Percentiles rank a stretch among this genome's conserved stretches.
Conservation (phyloP, 2,797 vertebrate genomes). For the Chelonia mydas region DNA sequence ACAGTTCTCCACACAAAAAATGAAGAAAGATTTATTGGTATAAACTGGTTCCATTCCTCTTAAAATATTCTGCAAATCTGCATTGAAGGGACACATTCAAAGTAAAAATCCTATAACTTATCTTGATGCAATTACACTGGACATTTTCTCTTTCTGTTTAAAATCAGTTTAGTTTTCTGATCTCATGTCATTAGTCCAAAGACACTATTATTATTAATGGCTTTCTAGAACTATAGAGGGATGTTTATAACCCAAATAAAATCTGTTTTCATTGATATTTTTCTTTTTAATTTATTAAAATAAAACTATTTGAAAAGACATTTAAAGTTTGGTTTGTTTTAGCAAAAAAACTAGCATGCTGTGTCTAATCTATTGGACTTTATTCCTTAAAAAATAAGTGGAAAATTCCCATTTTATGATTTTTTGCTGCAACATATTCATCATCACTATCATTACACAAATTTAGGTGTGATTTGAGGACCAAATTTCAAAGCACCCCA, state of each 20-base stretch:
- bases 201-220: not conserved
- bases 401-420: not conserved
- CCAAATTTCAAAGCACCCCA: not conserved
- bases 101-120: not conserved
- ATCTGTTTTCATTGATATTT: not conserved
- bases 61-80: not conserved
- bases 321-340: not conserved
- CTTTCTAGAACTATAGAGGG: not conserved
- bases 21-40: not conserved
- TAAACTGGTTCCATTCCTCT: not conserved
- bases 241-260: not conserved
- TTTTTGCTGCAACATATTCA: not conserved
- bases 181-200: not conserved
- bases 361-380: not conserved
- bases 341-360: not conserved
- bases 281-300: not conserved
- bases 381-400: conserved; percentile 5
- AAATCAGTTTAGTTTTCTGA: not conserved
- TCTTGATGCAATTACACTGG: not conserved
- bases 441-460: not conserved
- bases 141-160: not conserved
- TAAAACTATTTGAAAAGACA: not conserved
- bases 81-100: not conserved
- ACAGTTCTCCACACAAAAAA: not conserved
- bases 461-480: not conserved